phyloP scores from a whole-genome alignment of 2,888 invertebrate species.

The Ethmia dodecea region DNA sequence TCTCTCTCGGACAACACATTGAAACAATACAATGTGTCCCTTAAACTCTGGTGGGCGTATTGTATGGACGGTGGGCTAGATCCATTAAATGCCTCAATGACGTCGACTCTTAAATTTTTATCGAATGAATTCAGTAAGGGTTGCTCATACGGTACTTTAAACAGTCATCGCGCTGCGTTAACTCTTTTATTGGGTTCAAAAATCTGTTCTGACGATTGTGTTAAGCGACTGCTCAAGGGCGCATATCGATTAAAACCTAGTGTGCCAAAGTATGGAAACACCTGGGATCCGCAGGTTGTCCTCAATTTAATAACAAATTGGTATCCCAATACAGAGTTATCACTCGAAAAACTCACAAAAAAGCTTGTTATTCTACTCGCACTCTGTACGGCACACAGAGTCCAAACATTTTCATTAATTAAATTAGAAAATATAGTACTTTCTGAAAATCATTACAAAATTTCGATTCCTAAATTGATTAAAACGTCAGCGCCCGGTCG shows the following conservation, averaged over 20 bases:
- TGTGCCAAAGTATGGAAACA: slow-evolving; percentile 2
- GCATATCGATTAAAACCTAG: slow-evolving; percentile 2
- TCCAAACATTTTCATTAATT: slow-evolving; percentile 5
- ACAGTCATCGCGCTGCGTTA: slow-evolving; percentile 1
- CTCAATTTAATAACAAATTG: slow-evolving; percentile 1
- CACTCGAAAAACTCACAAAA: slow-evolving; percentile 3
- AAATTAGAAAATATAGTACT: not conserved
- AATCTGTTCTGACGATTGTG: not conserved
- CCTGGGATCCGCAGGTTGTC: slow-evolving; percentile 1
- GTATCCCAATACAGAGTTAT: not conserved
- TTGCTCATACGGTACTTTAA: not conserved
- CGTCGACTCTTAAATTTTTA: not conserved
- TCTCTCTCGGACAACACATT: slow-evolving; percentile 9
- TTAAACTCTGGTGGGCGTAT: not conserved
- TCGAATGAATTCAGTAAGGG: not conserved
- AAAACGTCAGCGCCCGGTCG: not conserved
- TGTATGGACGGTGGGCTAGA: not conserved
- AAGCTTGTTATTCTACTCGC: slow-evolving; percentile 7
- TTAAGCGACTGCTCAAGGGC: slow-evolving; percentile 6
- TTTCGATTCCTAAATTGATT: not conserved
- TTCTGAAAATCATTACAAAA: not conserved
- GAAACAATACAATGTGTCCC: slow-evolving; percentile 11
- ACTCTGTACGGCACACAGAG: slow-evolving; percentile 4
- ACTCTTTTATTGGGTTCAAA: not conserved
- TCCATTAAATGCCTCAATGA: not conserved